Percentiles rank a stretch among this genome's conserved stretches.
Evolutionary conservation across 92 coral and sea anemone genomes (phyloP).

Genomic region (Actinostola sp.): DNA sequence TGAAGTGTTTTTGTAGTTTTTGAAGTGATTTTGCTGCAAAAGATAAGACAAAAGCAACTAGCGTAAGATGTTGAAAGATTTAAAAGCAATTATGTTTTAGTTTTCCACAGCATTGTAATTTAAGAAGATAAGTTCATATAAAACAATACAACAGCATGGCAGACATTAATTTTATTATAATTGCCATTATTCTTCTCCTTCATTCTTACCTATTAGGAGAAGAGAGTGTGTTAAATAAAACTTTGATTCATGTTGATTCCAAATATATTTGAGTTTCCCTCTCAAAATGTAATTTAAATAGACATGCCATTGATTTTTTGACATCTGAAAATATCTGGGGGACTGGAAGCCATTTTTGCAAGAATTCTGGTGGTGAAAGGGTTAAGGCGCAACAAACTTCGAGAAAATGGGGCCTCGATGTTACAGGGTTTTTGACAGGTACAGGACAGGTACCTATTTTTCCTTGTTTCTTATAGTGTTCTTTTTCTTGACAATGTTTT

Average conservation of each 20-base stretch:
- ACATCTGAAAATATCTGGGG: slow-evolving; percentile 6
- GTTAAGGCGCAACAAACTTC: too few species aligned
- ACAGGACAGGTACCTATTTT: too few species aligned
- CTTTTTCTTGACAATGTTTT: too few species aligned
- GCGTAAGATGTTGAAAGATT: slow-evolving; percentile 5
- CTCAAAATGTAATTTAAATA: slow-evolving; percentile 1
- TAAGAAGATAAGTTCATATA: slow-evolving; percentile 10
- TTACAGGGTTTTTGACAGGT: too few species aligned
- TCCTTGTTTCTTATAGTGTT: too few species aligned
- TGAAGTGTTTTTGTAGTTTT: too few species aligned
- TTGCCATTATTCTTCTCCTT: not conserved
- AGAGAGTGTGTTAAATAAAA: not conserved
- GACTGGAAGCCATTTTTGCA: not conserved
- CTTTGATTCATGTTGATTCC: slow-evolving; percentile 1
- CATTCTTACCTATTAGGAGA: slow-evolving; percentile 1
- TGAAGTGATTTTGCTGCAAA: too few species aligned
- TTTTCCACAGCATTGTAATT: not conserved
- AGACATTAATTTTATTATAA: not conserved
- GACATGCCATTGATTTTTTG: not conserved
- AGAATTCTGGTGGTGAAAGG: slow-evolving; percentile 8
- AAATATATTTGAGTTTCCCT: slow-evolving; percentile 1
- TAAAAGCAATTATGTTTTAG: not conserved
- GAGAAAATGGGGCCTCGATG: too few species aligned
- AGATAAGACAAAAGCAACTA: too few species aligned
- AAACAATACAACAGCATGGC: slow-evolving; percentile 1